These are phyloP conservation scores for Spialia ferax DNA, from an alignment of 2,888 invertebrate species.

Conservation along the genomic window DNA sequence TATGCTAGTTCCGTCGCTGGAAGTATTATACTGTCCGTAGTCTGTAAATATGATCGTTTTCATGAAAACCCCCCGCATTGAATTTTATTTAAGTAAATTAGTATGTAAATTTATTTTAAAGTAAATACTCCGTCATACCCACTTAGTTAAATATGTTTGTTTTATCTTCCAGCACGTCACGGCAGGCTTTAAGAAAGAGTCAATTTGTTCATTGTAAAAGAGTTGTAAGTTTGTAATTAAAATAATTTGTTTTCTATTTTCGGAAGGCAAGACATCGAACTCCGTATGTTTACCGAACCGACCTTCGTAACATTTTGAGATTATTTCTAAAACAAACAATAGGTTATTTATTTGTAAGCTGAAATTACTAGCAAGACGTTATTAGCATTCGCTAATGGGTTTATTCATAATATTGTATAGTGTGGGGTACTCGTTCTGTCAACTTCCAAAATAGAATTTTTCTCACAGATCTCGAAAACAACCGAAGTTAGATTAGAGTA, in stretches of 20 bases:
- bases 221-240: background rate
- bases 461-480: too few species aligned
- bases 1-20: slow-evolving; percentile 1
- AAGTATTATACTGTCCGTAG: background rate
- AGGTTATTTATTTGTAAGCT: too few species aligned
- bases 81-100: slow-evolving; percentile 2
- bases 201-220: background rate
- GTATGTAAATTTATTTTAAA: slow-evolving; percentile 16
- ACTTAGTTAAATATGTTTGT: slow-evolving; percentile 1
- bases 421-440: too few species aligned
- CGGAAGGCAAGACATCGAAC: background rate
- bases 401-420: too few species aligned
- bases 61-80: slow-evolving; percentile 9
- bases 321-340: background rate
- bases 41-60: background rate
- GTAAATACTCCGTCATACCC: slow-evolving; percentile 3
- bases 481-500: too few species aligned
- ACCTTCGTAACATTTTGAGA: background rate
- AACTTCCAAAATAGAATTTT: too few species aligned
- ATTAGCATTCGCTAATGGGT: too few species aligned
- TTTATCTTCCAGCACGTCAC: background rate
- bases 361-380: too few species aligned
- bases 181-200: background rate
- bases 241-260: background rate
- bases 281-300: background rate